These are phyloP conservation scores for Dromiciops gliroides DNA, from an alignment of 2,113 vertebrate genomes.

Conservation along the genomic window DNA sequence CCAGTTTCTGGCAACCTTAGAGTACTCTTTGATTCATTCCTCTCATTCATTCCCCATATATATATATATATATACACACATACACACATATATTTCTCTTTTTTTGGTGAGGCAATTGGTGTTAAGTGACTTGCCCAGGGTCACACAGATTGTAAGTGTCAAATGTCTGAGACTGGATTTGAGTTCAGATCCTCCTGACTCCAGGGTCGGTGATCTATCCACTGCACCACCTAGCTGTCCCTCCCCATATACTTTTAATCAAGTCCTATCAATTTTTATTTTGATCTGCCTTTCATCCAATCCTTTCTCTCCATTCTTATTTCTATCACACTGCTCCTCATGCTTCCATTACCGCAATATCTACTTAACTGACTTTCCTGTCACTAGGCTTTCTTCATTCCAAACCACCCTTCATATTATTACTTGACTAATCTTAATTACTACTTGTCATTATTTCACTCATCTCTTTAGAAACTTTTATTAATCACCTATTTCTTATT, in stretches of 20 bases:
- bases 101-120: too few relatives aligned
- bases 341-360: neutral
- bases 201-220: too few relatives aligned
- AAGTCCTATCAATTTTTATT: neutral
- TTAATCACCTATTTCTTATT: neutral
- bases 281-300: neutral
- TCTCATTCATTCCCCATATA: neutral
- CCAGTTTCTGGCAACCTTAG: neutral
- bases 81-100: too few relatives aligned
- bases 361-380: neutral
- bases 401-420: neutral
- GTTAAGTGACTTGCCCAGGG: too few relatives aligned
- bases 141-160: too few relatives aligned
- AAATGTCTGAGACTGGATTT: too few relatives aligned
- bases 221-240: too few relatives aligned
- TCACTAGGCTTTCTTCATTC: neutral
- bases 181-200: too few relatives aligned
- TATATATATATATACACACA: too few relatives aligned
- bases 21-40: neutral
- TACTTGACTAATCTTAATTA: constrained; percentile 4
- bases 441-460: neutral
- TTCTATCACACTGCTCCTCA: too few relatives aligned
- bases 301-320: neutral
- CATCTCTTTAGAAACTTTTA: neutral
- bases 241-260: neutral